Conservation (phyloP, 2,113 vertebrate genomes). For the Pitta sordida region DNA sequence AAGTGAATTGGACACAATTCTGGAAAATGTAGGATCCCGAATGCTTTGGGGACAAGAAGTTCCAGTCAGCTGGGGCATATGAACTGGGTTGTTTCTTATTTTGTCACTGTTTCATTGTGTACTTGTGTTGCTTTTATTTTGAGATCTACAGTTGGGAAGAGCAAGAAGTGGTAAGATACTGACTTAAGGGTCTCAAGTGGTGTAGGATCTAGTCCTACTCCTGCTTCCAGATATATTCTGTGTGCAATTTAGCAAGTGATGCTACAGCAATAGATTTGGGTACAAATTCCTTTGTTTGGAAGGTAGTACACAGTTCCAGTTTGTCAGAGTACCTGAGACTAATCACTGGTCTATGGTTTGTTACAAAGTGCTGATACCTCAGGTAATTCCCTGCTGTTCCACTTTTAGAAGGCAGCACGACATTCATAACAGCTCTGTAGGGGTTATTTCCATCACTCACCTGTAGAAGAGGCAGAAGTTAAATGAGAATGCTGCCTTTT, state of each 20-base stretch:
- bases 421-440: not conserved
- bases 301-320: not conserved
- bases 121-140: not conserved
- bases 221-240: not conserved
- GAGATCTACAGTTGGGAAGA: not conserved
- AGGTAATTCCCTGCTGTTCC: not conserved
- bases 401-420: not conserved
- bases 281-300: not conserved
- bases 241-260: not conserved
- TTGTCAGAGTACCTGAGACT: not conserved
- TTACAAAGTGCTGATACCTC: not conserved
- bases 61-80: not conserved
- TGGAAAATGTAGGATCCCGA: constrained; percentile 5
- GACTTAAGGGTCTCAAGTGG: not conserved
- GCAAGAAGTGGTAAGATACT: not conserved
- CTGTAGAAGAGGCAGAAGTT: not conserved
- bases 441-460: not conserved
- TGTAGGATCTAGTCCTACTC: not conserved
- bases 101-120: not conserved
- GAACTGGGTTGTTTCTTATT: not conserved
- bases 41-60: not conserved
- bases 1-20: not conserved
- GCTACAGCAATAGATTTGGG: not conserved
- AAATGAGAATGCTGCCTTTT: not conserved
- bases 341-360: not conserved